Evolutionary conservation across 1,140 invertebrate species (phyloP).

Genomic region (Drosophila guanche): DNA sequence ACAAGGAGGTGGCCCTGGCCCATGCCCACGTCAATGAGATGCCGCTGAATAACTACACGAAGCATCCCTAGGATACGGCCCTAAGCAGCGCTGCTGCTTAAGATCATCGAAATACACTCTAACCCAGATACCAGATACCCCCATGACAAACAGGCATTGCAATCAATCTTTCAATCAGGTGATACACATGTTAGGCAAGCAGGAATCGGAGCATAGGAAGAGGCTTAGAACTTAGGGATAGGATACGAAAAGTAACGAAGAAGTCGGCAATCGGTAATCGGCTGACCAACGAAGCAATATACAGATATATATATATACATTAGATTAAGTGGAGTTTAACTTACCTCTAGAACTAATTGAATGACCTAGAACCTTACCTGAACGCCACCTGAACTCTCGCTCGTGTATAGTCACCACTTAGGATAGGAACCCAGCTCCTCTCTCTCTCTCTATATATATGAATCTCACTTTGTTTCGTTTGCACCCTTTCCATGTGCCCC

Average conservation of each 20-base stretch:
- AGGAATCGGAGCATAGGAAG: constrained; percentile 34
- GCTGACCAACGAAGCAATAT: constrained; percentile 41
- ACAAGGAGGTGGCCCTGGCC: constrained; percentile 66
- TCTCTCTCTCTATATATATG: neutral
- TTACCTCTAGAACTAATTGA: constrained; percentile 45
- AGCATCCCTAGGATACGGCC: constrained; percentile 82
- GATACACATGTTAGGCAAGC: constrained; percentile 61
- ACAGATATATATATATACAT: constrained; percentile 7
- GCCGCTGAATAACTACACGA: constrained; percentile 80
- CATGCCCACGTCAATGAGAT: constrained; percentile 76
- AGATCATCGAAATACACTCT: constrained; percentile 18
- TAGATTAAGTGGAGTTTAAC: constrained; percentile 31
- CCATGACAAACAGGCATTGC: constrained; percentile 25
- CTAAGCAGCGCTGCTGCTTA: constrained; percentile 74
- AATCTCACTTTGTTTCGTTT: neutral
- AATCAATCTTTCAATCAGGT: constrained; percentile 58
- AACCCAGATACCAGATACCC: constrained; percentile 11
- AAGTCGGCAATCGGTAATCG: too few relatives aligned
- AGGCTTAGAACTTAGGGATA: constrained; percentile 27
- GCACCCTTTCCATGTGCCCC: constrained; percentile 1
- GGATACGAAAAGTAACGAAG: neutral
- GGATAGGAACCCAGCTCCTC: constrained; percentile 25
- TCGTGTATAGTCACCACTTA: constrained; percentile 39
- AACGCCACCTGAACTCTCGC: constrained; percentile 16
- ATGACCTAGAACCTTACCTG: constrained; percentile 20